Conservation (phyloP, 2,113 vertebrate genomes). For the Falco punctatus region DNA sequence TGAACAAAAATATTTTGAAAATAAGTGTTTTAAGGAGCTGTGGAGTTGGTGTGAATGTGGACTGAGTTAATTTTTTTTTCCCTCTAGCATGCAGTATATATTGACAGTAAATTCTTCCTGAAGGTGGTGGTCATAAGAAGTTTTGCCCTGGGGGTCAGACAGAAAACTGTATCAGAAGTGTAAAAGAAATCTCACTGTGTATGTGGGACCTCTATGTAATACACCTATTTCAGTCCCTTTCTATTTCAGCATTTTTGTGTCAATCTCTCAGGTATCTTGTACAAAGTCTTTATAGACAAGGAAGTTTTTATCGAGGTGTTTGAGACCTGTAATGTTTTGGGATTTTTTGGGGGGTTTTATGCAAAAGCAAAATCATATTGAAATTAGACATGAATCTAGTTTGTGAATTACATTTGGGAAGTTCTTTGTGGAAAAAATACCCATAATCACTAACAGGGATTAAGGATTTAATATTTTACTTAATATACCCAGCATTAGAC, state of each 20-base stretch:
- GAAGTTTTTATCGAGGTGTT: neutral
- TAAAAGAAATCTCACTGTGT: neutral
- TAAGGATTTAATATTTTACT: neutral
- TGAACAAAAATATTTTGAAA: neutral
- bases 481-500: neutral
- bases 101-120: slow-evolving; percentile 24
- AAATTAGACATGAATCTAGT: neutral
- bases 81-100: neutral
- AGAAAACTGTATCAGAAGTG: neutral
- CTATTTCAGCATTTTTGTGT: neutral
- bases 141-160: neutral
- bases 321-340: neutral
- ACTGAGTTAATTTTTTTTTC: neutral
- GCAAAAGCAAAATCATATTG: neutral
- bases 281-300: neutral
- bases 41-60: neutral
- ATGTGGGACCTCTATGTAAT: neutral
- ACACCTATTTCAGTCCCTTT: neutral
- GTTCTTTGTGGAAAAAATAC: slow-evolving; percentile 2
- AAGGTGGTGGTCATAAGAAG: neutral
- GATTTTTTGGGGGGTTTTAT: neutral
- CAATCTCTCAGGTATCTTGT: neutral
- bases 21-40: neutral
- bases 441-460: neutral
- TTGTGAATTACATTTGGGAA: neutral